Conservation (phyloP, 2,888 invertebrate species). For the Coleophora flavipennella region DNA sequence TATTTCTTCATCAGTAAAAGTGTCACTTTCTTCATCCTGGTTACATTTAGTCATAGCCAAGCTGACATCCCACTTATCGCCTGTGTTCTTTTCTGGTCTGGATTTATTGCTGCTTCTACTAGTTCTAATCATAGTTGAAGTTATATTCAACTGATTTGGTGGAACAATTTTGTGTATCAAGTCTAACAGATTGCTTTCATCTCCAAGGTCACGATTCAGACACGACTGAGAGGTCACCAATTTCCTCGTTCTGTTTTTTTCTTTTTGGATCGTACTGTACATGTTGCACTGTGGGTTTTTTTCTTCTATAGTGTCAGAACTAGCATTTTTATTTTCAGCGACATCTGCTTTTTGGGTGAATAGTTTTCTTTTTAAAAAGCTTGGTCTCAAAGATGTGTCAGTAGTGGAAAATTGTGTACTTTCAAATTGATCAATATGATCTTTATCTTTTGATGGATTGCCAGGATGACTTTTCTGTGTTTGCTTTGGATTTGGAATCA, state of each 20-base stretch:
- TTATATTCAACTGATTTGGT: conserved; percentile 41
- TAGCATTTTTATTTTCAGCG: conserved; percentile 36
- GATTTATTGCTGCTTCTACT: conserved; percentile 22
- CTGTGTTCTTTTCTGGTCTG: conserved; percentile 20
- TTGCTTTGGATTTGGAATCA: conserved; percentile 21
- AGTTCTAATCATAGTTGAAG: conserved; percentile 31
- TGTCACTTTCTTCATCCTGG: conserved; percentile 42
- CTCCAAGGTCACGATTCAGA: conserved; percentile 39
- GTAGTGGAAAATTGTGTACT: conserved; percentile 16
- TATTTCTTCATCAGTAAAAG: conserved; percentile 59
- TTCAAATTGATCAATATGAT: conserved; percentile 3
- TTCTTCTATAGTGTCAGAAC: conserved; percentile 24
- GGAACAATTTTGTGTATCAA: conserved; percentile 60
- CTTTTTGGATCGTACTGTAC: conserved; percentile 33
- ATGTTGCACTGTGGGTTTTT: conserved; percentile 42
- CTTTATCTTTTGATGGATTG: conserved; percentile 1
- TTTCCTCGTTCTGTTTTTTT: conserved; percentile 51
- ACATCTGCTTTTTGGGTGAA: conserved; percentile 56
- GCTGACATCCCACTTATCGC: conserved; percentile 42
- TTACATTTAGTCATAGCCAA: conserved; percentile 40
- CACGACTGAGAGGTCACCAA: conserved; percentile 46
- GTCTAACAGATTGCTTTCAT: conserved; percentile 45
- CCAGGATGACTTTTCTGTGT: background rate
- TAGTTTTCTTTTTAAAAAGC: conserved; percentile 58
- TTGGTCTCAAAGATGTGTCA: conserved; percentile 47